Evolutionary conservation across 2,113 vertebrate species (phyloP), one percentile per base, ranked within the genome.

Genomic region (Colistium nudipinnis): DNA sequence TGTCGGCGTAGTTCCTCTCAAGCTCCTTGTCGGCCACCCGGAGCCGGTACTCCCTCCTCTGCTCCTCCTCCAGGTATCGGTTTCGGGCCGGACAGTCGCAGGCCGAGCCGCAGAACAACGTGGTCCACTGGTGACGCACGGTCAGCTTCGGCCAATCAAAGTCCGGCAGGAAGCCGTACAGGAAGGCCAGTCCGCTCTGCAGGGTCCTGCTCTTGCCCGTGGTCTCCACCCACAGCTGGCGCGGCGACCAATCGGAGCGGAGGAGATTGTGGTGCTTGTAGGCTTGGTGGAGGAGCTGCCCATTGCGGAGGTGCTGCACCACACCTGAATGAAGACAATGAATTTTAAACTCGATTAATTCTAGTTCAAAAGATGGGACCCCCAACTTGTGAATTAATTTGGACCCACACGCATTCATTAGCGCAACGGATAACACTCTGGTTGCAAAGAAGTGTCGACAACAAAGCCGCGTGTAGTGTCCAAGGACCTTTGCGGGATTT

Each of bases 131-230:
- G 85, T 98, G 95, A 51, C 81, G 90, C 36, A 97, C 87, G 0
- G 89, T 94, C 44, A 98, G 78, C 73, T 94, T 95, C 7, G 91
- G 90, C 97, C 98, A 98, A 70, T 97, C 94, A 33, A 98, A 98
- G 38, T 94, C 93, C 0, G 96, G 96, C 38, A 97, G 48, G 16
- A 99, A 94, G 25, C 95, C 90, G 1, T 96, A 97, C 1, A 99
- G 95, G 78, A 99, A 88, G 0, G 96, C 95, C 86, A 99, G 76
- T 0, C 94, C 96, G 0, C 97, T 99, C 88, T 99, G 97, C 11
- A 99, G 90, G 0, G 97, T 99, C 47, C 97, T 93, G 82, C 95
- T 98, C 19, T 96, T 98, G 16, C 96, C 95, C 0, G 98, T 99
- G 38, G 95, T 97, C 91, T 99, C 98, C 20, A 98, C 22, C 89